Evolutionary conservation across 2,888 invertebrate species (phyloP).

Genomic region (Leptinotarsa tumamoca): DNA sequence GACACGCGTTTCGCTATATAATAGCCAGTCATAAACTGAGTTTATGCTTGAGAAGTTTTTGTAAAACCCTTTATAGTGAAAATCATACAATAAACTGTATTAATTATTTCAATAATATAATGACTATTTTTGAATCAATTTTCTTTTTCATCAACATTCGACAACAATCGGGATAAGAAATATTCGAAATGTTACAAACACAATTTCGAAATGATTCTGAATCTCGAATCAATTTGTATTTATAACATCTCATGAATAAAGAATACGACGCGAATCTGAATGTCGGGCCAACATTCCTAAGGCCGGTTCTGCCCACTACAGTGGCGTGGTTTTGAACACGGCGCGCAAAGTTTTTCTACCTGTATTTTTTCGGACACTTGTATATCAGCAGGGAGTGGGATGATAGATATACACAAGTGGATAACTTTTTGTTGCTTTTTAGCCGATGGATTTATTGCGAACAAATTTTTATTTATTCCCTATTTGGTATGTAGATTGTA

Average conservation of each 20-base stretch:
- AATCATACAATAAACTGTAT: too few relatives aligned
- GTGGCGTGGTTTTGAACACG: slow-evolving; percentile 34
- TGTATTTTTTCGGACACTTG: slow-evolving; percentile 35
- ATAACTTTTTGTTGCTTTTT: slow-evolving; percentile 40
- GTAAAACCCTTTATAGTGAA: too few relatives aligned
- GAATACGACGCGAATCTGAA: neutral
- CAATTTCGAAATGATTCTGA: too few relatives aligned
- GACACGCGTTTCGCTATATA: too few relatives aligned
- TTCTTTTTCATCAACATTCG: too few relatives aligned
- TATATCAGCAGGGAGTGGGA: slow-evolving; percentile 39
- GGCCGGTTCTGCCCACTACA: slow-evolving; percentile 20
- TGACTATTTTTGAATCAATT: too few relatives aligned
- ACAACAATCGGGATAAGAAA: too few relatives aligned
- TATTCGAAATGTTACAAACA: too few relatives aligned
- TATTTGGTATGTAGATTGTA: slow-evolving; percentile 45
- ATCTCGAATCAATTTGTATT: too few relatives aligned
- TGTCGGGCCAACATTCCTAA: neutral
- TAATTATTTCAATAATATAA: too few relatives aligned
- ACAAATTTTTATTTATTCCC: slow-evolving; percentile 46
- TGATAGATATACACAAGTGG: slow-evolving; percentile 40
- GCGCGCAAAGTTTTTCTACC: slow-evolving; percentile 32
- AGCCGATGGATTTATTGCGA: slow-evolving; percentile 41
- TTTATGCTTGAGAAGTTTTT: too few relatives aligned
- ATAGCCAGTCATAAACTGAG: too few relatives aligned
- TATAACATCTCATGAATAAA: neutral